A percentile compares a stretch with the other conserved stretches of the same genome.
These are phyloP conservation scores for Lacerta agilis DNA, from an alignment of 2,797 vertebrate species.

Conservation along the genomic window DNA sequence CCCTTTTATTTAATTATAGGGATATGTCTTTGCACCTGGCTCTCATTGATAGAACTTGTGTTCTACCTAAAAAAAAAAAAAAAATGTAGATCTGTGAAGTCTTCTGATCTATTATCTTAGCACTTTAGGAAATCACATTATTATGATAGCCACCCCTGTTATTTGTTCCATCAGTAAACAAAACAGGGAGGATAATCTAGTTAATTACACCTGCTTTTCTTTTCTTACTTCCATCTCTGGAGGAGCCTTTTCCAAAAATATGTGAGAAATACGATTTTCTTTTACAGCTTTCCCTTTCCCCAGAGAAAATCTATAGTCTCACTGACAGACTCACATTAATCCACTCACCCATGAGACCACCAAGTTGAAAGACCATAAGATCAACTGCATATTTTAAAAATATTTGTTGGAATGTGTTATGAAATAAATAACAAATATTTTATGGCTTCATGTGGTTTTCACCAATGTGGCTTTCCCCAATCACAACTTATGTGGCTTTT, in stretches of 20 bases:
- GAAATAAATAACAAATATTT: neutral
- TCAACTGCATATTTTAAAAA: constrained; percentile 1
- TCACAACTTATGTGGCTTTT: constrained; percentile 15
- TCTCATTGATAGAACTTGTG: no score
- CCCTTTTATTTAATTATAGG: no score
- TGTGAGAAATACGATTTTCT: neutral
- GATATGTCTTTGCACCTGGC: no score
- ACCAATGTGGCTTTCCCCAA: constrained; percentile 29
- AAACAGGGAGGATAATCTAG: neutral
- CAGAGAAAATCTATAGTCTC: accelerated
- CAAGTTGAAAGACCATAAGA: constrained; percentile 27
- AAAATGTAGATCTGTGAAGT: neutral
- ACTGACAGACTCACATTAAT: constrained; percentile 7
- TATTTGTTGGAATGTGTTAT: constrained; percentile 4
- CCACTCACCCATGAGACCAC: constrained; percentile 3
- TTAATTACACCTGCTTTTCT: constrained; percentile 33
- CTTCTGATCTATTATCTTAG: neutral
- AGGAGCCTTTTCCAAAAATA: neutral
- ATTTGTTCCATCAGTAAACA: neutral
- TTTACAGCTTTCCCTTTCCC: neutral
- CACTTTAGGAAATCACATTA: neutral
- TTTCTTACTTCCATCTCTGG: constrained; percentile 9
- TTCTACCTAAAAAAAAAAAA: no score
- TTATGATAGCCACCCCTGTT: neutral
- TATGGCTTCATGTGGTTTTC: constrained; percentile 12